These are phyloP conservation scores for Archivesica marissinica DNA, from an alignment of 1,140 invertebrate species.

Conservation along the genomic window DNA sequence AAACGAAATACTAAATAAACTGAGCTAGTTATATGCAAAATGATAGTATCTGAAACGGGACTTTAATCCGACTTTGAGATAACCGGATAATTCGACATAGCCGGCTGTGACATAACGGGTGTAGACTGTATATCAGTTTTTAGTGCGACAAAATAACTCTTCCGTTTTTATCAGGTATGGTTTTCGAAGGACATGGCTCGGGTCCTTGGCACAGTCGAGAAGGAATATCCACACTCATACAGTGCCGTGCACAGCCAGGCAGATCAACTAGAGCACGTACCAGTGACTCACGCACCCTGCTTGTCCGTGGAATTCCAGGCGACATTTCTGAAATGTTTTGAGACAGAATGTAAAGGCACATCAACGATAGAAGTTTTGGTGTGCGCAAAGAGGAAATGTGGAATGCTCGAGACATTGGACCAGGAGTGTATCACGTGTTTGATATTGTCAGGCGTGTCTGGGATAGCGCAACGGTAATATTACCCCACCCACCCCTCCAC, in stretches of 20 bases:
- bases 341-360: not conserved
- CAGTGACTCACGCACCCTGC: not conserved
- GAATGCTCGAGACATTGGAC: slow-evolving; percentile 6
- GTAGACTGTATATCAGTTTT: too few species aligned
- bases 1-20: too few species aligned
- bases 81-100: too few species aligned
- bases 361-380: not conserved
- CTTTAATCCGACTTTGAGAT: not conserved
- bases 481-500: too few species aligned
- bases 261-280: not conserved
- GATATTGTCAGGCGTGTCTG: slow-evolving; percentile 9
- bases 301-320: slow-evolving; percentile 1
- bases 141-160: not conserved
- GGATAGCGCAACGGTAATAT: slow-evolving; percentile 1
- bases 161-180: slow-evolving; percentile 28
- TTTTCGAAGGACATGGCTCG: slow-evolving; percentile 32
- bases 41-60: not conserved
- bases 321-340: slow-evolving; percentile 21
- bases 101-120: too few species aligned
- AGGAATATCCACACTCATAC: slow-evolving; percentile 13
- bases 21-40: not conserved
- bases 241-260: slow-evolving; percentile 26
- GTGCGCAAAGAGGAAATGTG: slow-evolving; percentile 16
- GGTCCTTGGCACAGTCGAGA: not conserved
- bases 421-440: slow-evolving; percentile 60